Base-by-base conservation (phyloP, 2,888 invertebrate genomes). In the Eristalis arbustorum region DNA sequence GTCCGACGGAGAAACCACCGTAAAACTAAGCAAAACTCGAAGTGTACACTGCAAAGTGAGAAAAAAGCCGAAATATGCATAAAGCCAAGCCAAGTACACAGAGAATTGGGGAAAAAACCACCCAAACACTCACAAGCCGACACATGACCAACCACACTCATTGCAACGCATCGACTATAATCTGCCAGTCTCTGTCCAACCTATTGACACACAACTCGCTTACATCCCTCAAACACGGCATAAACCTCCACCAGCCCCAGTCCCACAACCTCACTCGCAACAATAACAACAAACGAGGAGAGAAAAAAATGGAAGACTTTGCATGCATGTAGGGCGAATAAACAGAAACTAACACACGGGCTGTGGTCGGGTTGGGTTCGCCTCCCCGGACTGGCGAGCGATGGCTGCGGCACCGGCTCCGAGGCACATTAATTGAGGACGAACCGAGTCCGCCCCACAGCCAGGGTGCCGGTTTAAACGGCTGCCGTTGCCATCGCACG, bases 401-500 rank as follows among this genome's bases (percentile, higher is more conserved):
- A n/a, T 49, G 49, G 49, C 49, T 18, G 8, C 5, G 13, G 42
- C 31, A 31, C 37, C 11, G 37, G 37, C 37, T 13, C 37, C 37
- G 37, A 8, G 37, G 10, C 13, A 13, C 13, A 37, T 37, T 37
- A 37, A 37, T 37, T 37, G 37, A 13, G 37, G 37, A 13, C 13
- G 34, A 37, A 37, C 34, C 6, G 3, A 34, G 6, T 1, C 34
- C 5, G 34, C 34, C 34, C 5, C 34, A 1, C 34, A 10, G 37
- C 56, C 10, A 8, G 22, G 59, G 66, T 76, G 76, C 23, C 63
- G 62, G 56, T 40, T 67, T 67, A 66, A 22, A 66, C 62, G 37
- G 34, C 75, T 57, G 69, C 75, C 69, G 82, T 74, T 85, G 64
- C 81, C 66, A 74, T 69, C 81, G 66, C 67, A 13, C 72, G 72